Conservation (phyloP, 2,888 invertebrate species). For the Pollenia griseotomentosa region DNA sequence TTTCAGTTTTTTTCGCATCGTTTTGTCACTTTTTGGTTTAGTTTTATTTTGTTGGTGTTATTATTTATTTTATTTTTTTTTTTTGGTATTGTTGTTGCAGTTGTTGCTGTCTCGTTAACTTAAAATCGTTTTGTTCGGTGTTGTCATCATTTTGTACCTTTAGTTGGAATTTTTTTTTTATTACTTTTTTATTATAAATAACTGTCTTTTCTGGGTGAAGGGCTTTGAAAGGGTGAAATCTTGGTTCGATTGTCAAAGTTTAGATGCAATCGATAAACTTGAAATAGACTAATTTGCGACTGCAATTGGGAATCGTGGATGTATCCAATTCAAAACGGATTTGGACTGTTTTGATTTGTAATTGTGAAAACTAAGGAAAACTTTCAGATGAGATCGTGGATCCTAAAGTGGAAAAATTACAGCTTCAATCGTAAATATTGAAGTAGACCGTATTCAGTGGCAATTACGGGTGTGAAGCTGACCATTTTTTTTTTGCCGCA, state of each 20-base stretch:
- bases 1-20: conserved; percentile 49
- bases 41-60: conserved; percentile 15
- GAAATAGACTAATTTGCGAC: too few relatives aligned
- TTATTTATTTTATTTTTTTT: conserved; percentile 5
- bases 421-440: too few relatives aligned
- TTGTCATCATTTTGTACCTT: conserved; percentile 67
- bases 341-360: too few relatives aligned
- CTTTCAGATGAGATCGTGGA: too few relatives aligned
- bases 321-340: too few relatives aligned
- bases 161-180: conserved; percentile 44
- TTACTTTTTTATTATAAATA: conserved; percentile 43
- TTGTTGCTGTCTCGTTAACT: conserved; percentile 63
- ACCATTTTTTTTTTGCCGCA: too few relatives aligned
- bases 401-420: too few relatives aligned
- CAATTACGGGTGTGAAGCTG: too few relatives aligned
- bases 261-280: too few relatives aligned
- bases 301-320: too few relatives aligned
- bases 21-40: conserved; percentile 63
- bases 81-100: conserved; percentile 25
- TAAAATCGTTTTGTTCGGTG: conserved; percentile 67
- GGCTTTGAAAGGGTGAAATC: not conserved
- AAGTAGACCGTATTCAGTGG: too few relatives aligned
- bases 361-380: too few relatives aligned
- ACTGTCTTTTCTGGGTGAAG: conserved; percentile 26
- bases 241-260: not conserved